phyloP scores from a whole-genome alignment of 2,888 invertebrate genomes.

The Heterodera filipjevi region DNA sequence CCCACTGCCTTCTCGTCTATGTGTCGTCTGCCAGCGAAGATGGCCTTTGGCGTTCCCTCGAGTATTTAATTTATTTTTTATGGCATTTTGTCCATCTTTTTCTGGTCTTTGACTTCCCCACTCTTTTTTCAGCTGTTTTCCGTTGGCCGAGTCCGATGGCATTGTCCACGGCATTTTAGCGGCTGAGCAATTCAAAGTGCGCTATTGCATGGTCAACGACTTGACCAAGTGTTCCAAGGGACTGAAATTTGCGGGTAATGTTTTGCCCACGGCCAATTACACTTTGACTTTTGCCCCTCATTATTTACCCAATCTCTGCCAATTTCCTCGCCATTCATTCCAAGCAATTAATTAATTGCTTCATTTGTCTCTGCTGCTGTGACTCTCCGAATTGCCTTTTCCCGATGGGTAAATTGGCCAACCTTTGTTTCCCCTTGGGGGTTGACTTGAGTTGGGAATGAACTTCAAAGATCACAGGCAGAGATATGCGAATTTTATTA shows the following conservation, averaged over 20 bases:
- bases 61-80: conserved; percentile 13
- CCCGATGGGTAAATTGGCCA: neutral
- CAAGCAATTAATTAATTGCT: neutral
- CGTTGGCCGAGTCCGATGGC: conserved; percentile 26
- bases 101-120: neutral
- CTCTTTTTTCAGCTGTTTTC: conserved; percentile 20
- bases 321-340: neutral
- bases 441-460: neutral
- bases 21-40: conserved; percentile 28
- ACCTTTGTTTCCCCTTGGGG: neutral
- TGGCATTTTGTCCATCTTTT: no score
- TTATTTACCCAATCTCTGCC: neutral
- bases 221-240: conserved; percentile 37
- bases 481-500: neutral
- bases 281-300: neutral
- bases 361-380: neutral
- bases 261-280: neutral
- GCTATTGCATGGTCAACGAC: conserved; percentile 37
- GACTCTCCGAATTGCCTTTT: neutral
- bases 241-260: conserved; percentile 40
- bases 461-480: conserved; percentile 10
- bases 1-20: conserved; percentile 32
- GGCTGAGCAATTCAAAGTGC: conserved; percentile 39
- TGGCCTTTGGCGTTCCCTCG: conserved; percentile 26
- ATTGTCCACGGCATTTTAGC: conserved; percentile 24